Evolutionary conservation across 2,888 invertebrate species (phyloP).

Genomic region (Polyommatus iphigenia): DNA sequence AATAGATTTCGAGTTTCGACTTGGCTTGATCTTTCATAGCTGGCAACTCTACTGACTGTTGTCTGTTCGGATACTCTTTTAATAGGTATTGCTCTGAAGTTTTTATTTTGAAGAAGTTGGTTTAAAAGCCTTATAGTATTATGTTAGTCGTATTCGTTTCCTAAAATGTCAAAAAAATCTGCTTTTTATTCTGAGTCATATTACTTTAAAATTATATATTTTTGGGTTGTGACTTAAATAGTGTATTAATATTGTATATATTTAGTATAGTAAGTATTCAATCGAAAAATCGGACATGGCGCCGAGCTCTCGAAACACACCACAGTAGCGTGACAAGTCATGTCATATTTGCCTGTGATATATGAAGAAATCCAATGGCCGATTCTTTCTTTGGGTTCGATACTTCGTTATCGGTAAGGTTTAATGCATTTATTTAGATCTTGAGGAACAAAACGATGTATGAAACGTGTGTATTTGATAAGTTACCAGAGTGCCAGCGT

Average conservation of each 20-base stretch:
- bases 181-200: background rate
- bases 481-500: conserved; percentile 59
- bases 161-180: background rate
- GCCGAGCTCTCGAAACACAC: conserved; percentile 68
- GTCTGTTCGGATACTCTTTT: background rate
- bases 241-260: conserved; percentile 10
- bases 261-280: no score
- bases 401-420: conserved; percentile 88
- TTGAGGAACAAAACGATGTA: conserved; percentile 46
- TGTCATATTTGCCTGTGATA: conserved; percentile 83
- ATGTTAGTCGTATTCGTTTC: no score
- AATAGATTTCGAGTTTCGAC: no score
- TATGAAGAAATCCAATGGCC: conserved; percentile 87
- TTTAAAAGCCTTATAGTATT: no score
- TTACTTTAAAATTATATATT: background rate
- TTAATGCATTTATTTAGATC: conserved; percentile 44
- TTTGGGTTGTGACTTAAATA: background rate
- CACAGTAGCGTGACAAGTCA: conserved; percentile 83
- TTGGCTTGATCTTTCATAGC: background rate
- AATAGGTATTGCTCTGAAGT: no score
- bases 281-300: conserved; percentile 45
- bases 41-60: background rate
- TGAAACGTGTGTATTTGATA: conserved; percentile 43
- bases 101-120: no score
- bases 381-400: conserved; percentile 93